These are phyloP conservation scores for Caenorhabditis sp. DNA, from an alignment of 2,888 invertebrate genomes.

Conservation along the genomic window DNA sequence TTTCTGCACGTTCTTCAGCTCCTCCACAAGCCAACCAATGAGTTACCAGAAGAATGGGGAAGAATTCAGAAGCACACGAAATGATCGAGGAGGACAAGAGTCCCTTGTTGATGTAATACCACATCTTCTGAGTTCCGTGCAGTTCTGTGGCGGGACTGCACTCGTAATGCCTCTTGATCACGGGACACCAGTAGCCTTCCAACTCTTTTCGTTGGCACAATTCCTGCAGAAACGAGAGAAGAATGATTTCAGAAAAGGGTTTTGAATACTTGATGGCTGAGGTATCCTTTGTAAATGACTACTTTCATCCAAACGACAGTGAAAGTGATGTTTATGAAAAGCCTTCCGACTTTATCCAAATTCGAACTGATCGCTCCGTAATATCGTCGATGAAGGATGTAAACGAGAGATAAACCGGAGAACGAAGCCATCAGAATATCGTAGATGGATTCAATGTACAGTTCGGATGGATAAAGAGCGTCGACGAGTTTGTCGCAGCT, in stretches of 20 bases:
- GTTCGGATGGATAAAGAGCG: conserved; percentile 70
- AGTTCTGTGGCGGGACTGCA: conserved; percentile 72
- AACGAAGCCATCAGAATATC: conserved; percentile 74
- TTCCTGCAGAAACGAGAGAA: conserved; percentile 60
- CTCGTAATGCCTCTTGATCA: conserved; percentile 70
- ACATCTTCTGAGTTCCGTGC: conserved; percentile 76
- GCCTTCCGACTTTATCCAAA: conserved; percentile 72
- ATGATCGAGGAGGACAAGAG: conserved; percentile 75
- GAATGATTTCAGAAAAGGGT: neutral
- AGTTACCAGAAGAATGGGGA: conserved; percentile 76
- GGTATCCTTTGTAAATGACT: conserved; percentile 76
- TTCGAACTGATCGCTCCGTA: conserved; percentile 75
- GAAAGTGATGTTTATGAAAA: conserved; percentile 76
- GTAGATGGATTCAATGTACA: conserved; percentile 73
- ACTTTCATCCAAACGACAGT: conserved; percentile 77
- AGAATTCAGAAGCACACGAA: conserved; percentile 78
- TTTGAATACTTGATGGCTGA: conserved; percentile 70
- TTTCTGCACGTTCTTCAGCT: conserved; percentile 76
- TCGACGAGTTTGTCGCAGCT: conserved; percentile 73
- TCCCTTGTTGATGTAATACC: conserved; percentile 70
- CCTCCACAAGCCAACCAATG: conserved; percentile 78
- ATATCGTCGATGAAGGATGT: conserved; percentile 76
- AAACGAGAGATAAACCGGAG: conserved; percentile 71
- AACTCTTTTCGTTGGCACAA: conserved; percentile 77
- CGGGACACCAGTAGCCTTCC: conserved; percentile 78